phyloP scores from a whole-genome alignment of 2,797 vertebrate genomes.

The Micrastur ruficollis region DNA sequence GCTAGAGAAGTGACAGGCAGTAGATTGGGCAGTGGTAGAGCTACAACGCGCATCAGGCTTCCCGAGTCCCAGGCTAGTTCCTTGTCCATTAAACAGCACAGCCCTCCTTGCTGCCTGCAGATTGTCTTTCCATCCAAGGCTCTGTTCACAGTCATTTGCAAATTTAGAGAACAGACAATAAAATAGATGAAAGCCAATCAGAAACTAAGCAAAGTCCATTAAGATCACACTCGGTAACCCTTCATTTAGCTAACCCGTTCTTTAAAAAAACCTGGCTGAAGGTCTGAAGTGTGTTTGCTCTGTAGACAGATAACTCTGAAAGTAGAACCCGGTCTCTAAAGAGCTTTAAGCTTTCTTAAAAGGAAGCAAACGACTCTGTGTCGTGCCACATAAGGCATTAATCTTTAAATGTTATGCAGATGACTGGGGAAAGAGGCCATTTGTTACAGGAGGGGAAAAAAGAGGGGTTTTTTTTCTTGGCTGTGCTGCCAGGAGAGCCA shows the following conservation, averaged over 20 bases:
- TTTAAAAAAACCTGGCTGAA: neutral
- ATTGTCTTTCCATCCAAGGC: neutral
- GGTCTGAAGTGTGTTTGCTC: neutral
- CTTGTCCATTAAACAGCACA: neutral
- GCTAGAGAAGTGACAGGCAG: neutral
- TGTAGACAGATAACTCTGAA: neutral
- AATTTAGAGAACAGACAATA: neutral
- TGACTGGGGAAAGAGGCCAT: conserved; percentile 40
- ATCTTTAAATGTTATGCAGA: conserved; percentile 47
- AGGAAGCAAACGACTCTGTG: neutral
- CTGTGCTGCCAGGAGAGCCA: conserved; percentile 19
- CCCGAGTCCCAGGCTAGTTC: neutral
- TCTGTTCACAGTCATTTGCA: neutral
- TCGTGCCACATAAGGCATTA: neutral
- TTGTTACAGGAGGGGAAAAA: neutral
- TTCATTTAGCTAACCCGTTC: neutral
- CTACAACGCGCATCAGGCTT: neutral
- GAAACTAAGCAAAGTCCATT: neutral
- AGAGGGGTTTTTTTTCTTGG: neutral
- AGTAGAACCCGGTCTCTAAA: neutral
- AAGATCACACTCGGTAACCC: neutral
- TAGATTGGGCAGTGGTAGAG: neutral
- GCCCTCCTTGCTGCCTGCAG: neutral
- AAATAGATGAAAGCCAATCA: neutral
- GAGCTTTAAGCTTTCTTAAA: conserved; percentile 46